A percentile compares a stretch with the other conserved stretches of the same genome.
phyloP scores from a whole-genome alignment of 2,113 vertebrate species.

The Seriola dumerili region DNA sequence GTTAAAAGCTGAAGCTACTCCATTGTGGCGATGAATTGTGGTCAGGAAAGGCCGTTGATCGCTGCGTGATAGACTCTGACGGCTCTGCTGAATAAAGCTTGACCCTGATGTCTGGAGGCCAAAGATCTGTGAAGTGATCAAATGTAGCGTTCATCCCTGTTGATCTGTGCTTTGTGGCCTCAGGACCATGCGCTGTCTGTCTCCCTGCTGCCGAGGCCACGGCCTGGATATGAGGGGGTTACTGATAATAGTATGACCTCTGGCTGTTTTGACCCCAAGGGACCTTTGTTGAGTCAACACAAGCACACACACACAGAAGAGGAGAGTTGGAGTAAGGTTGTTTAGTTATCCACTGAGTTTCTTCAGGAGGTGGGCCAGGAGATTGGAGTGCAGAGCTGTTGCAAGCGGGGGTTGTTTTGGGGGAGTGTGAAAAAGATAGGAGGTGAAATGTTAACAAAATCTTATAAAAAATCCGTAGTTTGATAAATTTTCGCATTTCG shows the following conservation, averaged over 20 bases:
- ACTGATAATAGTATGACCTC: conserved; percentile 70
- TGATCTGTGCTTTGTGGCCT: conserved; percentile 67
- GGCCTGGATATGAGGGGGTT: conserved; percentile 63
- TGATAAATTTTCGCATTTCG: conserved; percentile 84
- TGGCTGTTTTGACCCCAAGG: conserved; percentile 55
- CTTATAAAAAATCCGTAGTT: conserved; percentile 83
- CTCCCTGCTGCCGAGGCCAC: conserved; percentile 51
- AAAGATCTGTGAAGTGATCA: conserved; percentile 76
- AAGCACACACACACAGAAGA: conserved; percentile 27
- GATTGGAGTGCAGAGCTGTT: conserved; percentile 61
- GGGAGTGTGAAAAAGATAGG: conserved; percentile 76
- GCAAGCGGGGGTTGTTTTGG: conserved; percentile 55
- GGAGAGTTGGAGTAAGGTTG: conserved; percentile 65
- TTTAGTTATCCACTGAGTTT: conserved; percentile 63
- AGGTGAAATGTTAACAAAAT: conserved; percentile 87
- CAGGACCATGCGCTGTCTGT: conserved; percentile 31
- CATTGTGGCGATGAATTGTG: conserved; percentile 34
- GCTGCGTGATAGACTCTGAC: conserved; percentile 39
- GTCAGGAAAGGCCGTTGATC: conserved; percentile 20
- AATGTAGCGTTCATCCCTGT: conserved; percentile 67
- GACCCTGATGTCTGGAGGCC: conserved; percentile 69
- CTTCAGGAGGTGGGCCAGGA: conserved; percentile 59
- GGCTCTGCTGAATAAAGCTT: conserved; percentile 52
- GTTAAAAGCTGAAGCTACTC: conserved; percentile 29
- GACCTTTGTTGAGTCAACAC: conserved; percentile 74